phyloP scores from a whole-genome alignment of 2,113 vertebrate species.

The Antigone vipio region DNA sequence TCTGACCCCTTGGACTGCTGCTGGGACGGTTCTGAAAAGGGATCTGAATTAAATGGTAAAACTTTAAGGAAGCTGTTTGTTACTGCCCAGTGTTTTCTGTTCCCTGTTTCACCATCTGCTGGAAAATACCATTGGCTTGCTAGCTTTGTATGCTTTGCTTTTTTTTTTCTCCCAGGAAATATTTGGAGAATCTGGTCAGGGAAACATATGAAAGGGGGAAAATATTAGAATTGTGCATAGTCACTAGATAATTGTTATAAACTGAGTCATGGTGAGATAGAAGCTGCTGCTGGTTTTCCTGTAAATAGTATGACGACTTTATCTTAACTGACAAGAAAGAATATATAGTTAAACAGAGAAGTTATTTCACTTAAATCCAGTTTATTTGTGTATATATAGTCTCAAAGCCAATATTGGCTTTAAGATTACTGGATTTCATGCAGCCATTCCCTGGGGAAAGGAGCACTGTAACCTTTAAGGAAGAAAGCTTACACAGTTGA shows the following conservation, averaged over 20 bases:
- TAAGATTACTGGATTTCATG: neutral
- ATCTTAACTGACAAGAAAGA: neutral
- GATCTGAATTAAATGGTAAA: neutral
- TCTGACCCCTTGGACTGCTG: neutral
- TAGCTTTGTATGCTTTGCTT: neutral
- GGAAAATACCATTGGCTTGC: neutral
- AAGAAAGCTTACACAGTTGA: neutral
- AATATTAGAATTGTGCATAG: neutral
- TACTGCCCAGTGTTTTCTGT: neutral
- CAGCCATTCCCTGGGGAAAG: neutral
- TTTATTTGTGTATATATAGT: neutral
- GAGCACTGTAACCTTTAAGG: neutral
- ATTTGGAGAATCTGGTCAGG: neutral
- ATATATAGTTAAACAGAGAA: neutral
- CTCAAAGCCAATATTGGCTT: neutral
- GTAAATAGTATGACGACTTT: neutral
- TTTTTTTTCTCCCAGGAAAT: neutral
- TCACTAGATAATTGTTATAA: neutral
- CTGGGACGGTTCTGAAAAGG: neutral
- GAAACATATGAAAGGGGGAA: neutral
- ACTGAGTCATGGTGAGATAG: neutral
- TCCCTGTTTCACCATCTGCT: neutral
- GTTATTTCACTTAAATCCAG: neutral
- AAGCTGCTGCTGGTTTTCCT: neutral
- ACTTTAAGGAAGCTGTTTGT: neutral